phyloP scores from a whole-genome alignment of 2,797 vertebrate species.

The Carduelis carduelis region DNA sequence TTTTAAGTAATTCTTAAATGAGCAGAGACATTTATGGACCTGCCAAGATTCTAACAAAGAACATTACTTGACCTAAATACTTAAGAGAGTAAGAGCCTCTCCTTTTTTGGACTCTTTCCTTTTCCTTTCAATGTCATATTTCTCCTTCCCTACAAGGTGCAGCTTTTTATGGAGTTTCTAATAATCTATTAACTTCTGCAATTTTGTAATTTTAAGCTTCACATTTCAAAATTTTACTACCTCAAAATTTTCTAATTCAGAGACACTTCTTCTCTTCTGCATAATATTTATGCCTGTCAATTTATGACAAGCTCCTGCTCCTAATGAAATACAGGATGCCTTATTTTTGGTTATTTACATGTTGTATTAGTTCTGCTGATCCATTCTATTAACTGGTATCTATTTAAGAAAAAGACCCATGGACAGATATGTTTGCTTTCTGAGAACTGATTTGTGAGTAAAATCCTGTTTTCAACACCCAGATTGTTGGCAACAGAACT shows the following conservation, averaged over 20 bases:
- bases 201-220: not conserved
- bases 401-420: not conserved
- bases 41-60: not conserved
- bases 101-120: not conserved
- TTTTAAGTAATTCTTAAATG: constrained; percentile 7
- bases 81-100: not conserved
- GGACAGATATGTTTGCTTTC: not conserved
- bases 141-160: not conserved
- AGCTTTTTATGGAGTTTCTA: not conserved
- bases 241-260: not conserved
- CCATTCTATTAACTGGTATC: not conserved
- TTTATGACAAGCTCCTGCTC: not conserved
- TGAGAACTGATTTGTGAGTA: not conserved
- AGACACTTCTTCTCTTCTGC: not conserved
- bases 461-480: not conserved
- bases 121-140: not conserved
- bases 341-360: not conserved
- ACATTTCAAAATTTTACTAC: not conserved
- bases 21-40: not conserved
- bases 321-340: not conserved
- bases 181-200: not conserved
- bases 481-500: not conserved
- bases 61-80: not conserved
- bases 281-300: not conserved
- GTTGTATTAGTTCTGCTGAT: not conserved